These are phyloP conservation scores for Chaetodon auriga DNA, from an alignment of 2,113 vertebrate genomes.

Conservation along the genomic window DNA sequence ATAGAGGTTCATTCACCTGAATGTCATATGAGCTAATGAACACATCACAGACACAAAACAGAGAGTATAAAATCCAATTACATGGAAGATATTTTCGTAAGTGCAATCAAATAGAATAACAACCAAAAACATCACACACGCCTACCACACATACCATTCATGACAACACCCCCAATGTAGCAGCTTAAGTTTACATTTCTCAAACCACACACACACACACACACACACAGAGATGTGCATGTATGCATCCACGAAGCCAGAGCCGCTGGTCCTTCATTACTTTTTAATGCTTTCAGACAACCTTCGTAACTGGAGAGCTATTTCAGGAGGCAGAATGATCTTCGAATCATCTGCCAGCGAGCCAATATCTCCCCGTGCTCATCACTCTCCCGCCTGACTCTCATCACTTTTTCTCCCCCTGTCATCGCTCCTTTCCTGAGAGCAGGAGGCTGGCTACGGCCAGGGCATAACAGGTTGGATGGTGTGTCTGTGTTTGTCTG, in stretches of 20 bases:
- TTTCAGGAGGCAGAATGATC: conserved; percentile 69
- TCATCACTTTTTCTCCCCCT: conserved; percentile 57
- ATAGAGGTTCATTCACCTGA: conserved; percentile 34
- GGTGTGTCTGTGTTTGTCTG: conserved; percentile 14
- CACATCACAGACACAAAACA: conserved; percentile 15
- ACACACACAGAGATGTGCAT: not conserved
- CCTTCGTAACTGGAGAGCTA: conserved; percentile 66
- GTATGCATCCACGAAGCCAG: conserved; percentile 18
- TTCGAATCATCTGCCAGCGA: conserved; percentile 72
- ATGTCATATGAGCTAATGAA: conserved; percentile 39
- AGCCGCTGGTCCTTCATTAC: conserved; percentile 55
- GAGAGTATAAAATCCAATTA: conserved; percentile 13
- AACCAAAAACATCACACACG: not conserved
- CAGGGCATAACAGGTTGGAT: conserved; percentile 28
- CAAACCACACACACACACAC: conserved; percentile 6
- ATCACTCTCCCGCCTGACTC: conserved; percentile 63
- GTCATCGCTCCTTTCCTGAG: conserved; percentile 57
- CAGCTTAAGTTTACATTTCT: not conserved
- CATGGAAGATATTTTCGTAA: not conserved
- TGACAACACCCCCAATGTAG: not conserved
- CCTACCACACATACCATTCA: not conserved
- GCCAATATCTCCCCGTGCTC: conserved; percentile 59
- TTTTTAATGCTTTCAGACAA: conserved; percentile 72
- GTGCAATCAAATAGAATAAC: conserved; percentile 15
- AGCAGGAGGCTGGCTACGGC: conserved; percentile 19